Base-by-base conservation (phyloP, 2,888 invertebrate species). In the Tanaodytes sp. region DNA sequence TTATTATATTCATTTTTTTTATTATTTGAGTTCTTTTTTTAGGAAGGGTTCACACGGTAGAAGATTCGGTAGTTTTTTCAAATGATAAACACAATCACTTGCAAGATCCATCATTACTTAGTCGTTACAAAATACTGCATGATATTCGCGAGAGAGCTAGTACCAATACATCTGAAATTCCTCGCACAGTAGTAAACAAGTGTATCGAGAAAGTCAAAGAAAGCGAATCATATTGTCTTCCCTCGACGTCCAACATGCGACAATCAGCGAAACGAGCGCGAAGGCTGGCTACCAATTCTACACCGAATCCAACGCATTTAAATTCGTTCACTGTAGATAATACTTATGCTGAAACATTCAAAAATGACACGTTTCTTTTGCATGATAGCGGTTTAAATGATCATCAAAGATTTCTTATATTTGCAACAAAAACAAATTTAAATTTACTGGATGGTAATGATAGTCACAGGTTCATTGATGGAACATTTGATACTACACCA, bases 401-500 rank as follows among this genome's bases (percentile, higher is more conserved):
- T 18, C 12, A 11, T 2, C 1, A 40, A 6, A 23, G 43, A 55
- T 23, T 55, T 15, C 5, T 55, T 19, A 42, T 55, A 15, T 42
- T 55, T 43, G 14, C 43, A n/a, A 40, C 54, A n/a, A 15, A 27
- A 15, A 42, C 40, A 43, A 43, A 42, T 55, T 43, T 27, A 3
- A 14, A 55, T 15, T 30, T 43, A 9, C 23, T 55, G 5, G 12
- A 14, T 2, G 43, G 11, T 1, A 19, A 55, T 31, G 36, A 15
- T 30, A 55, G 43, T 19, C 18, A 55, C 14, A 75, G 70, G 74
- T 72, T 63, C 36, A 51, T 49, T 14, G 73, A 75, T 23, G 73
- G 72, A n/a, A 73, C 75, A 23, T 74, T 74, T 61, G 66, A 64
- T 37, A 57, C 71, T n/a, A 65, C 69, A 2, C 74, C 74, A 30